Evolutionary conservation across 2,888 invertebrate species (phyloP).

Genomic region (Dromius quadrimaculatus): DNA sequence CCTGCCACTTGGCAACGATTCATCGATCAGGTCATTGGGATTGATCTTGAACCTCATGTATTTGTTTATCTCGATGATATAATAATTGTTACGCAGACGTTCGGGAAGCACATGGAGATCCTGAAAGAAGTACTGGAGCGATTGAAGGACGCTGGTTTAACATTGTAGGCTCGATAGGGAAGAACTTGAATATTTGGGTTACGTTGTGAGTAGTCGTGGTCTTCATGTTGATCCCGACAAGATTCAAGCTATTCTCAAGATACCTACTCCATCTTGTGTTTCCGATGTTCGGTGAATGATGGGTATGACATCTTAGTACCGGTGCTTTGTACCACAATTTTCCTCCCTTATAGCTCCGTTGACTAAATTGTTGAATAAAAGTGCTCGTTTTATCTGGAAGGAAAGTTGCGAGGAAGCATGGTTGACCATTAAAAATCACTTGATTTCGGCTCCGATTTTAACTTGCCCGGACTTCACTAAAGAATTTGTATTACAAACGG

Average conservation of each 20-base stretch:
- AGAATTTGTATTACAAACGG: background rate
- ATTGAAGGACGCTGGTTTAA: constrained; percentile 20
- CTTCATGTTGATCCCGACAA: constrained; percentile 52
- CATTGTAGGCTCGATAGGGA: constrained; percentile 52
- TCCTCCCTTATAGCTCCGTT: constrained; percentile 10
- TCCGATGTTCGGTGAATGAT: constrained; percentile 42
- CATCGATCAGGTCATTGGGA: constrained; percentile 39
- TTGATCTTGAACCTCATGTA: constrained; percentile 42
- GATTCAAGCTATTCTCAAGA: constrained; percentile 46
- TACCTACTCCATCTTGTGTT: constrained; percentile 15
- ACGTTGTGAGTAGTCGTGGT: constrained; percentile 55
- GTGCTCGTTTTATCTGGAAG: background rate
- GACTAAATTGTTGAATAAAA: constrained; percentile 1
- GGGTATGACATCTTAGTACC: constrained; percentile 48
- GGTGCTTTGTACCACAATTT: constrained; percentile 21
- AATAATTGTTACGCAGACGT: constrained; percentile 37
- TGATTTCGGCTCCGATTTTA: constrained; percentile 9
- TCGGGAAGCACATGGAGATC: constrained; percentile 42
- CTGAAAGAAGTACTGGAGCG: constrained; percentile 6
- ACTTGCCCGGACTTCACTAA: constrained; percentile 1
- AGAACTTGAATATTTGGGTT: constrained; percentile 57
- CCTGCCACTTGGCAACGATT: constrained; percentile 44
- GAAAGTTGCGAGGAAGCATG: background rate
- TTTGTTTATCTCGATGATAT: constrained; percentile 52
- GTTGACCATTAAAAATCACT: background rate